A percentile compares a stretch with the other conserved stretches of the same genome.
phyloP scores from a whole-genome alignment of 2,113 vertebrate genomes.

The Tenebrosternarchus preto region DNA sequence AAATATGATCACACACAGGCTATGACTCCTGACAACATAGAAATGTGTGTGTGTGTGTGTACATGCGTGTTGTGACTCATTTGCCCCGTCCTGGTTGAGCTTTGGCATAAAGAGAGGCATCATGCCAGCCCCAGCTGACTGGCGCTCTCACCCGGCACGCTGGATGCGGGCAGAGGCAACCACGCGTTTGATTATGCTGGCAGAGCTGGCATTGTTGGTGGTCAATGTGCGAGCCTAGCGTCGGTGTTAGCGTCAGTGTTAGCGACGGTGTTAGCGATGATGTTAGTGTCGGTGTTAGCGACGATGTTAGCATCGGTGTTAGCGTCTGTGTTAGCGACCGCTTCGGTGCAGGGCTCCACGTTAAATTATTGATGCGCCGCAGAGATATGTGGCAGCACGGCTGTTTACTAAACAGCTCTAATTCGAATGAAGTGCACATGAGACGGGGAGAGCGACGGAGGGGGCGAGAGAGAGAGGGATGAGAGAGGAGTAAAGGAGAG shows the following conservation, averaged over 20 bases:
- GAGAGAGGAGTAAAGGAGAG: constrained; percentile 27
- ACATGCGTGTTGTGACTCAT: constrained; percentile 1
- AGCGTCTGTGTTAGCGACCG: constrained; percentile 68
- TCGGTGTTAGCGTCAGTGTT: constrained; percentile 62
- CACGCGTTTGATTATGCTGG: constrained; percentile 64
- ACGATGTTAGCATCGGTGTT: too few species aligned
- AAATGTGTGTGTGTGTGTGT: constrained; percentile 14
- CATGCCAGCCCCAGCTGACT: constrained; percentile 66
- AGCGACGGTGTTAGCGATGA: too few species aligned
- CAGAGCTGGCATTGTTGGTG: constrained; percentile 69
- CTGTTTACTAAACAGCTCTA: constrained; percentile 62
- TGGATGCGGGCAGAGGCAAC: constrained; percentile 63
- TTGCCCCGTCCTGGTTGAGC: constrained; percentile 54
- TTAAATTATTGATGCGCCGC: constrained; percentile 72
- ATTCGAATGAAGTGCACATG: constrained; percentile 55
- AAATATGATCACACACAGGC: too few species aligned
- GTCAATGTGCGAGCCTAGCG: constrained; percentile 68
- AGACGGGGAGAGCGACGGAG: not conserved
- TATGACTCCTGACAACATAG: too few species aligned
- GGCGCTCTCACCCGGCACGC: constrained; percentile 46
- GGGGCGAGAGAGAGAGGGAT: not conserved
- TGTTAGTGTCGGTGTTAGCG: too few species aligned
- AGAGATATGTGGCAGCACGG: constrained; percentile 64
- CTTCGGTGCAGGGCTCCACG: constrained; percentile 64
- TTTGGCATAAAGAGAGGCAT: constrained; percentile 61